Evolutionary conservation across 92 coral and sea anemone genomes (phyloP), one percentile per base, ranked within the genome.

Genomic region (Epizoanthus stellaris): DNA sequence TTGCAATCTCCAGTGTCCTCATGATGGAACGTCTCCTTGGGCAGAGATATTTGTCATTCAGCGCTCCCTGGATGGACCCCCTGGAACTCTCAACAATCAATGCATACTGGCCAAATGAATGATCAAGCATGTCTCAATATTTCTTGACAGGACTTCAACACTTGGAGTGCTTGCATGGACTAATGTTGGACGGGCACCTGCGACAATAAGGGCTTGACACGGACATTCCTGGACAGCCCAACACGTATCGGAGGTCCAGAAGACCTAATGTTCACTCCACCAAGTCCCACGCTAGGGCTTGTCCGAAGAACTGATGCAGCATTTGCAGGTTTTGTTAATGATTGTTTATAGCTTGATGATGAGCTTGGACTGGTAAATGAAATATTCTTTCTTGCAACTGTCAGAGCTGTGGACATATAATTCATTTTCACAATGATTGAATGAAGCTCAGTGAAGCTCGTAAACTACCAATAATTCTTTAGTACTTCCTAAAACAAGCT

Each of bases 161-260:
- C 12, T 6, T 47, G 12, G 12, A 1, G 56, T 2, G 11, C 14
- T 49, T 49, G 13, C 56, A 49, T 49, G 58, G 52, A 1, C 64
- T 84, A 93, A 40, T 91, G 89, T 7, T 90, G 91, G 40, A 87
- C 90, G 23, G 95, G 80, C 5, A 92, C 88, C 56, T 94, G 92
- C 2, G 98, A 81, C 52, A 90, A 93, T 25, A 95, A 84, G 9
- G 98, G 98, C 69, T 94, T 95, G 17, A 95, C 98, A 25, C 98
- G 89, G 16, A 90, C 93, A 90, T 95, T 94, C 76, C 98, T 87
- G 75, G 98, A 95, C 67, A 95, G 98, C 20, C 98, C 98, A 53
- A 95, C 86, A 56, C 98, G 91, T 47, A 95, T 87, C 34, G 98
- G 91, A 38, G 92, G 93, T 16, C 98, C 95, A 43, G 98, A 71